Percentiles rank a stretch among this genome's conserved stretches.
phyloP scores from a whole-genome alignment of 2,797 vertebrate genomes.

The Karalla daura region DNA sequence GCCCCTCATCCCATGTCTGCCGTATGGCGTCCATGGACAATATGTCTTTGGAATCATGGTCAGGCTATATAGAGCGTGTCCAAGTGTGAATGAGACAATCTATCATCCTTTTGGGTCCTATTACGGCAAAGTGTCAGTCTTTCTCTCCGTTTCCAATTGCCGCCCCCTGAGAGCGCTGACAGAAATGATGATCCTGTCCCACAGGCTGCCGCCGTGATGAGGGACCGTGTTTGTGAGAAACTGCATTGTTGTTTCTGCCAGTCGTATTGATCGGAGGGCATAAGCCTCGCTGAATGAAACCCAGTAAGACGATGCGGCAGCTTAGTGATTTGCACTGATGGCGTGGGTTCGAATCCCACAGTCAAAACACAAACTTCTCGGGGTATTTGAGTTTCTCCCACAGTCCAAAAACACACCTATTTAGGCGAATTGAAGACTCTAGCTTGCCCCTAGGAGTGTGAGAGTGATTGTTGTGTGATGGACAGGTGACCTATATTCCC shows the following conservation, averaged over 20 bases:
- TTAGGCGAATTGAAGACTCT: too few relatives aligned
- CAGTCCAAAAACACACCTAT: too few relatives aligned
- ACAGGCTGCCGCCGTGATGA: not conserved
- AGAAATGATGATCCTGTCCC: conserved; percentile 23
- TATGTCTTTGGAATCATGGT: conserved; percentile 55
- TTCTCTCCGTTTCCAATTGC: conserved; percentile 45
- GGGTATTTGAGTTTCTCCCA: too few relatives aligned
- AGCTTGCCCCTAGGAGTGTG: too few relatives aligned
- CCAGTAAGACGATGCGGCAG: too few relatives aligned
- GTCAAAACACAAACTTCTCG: too few relatives aligned
- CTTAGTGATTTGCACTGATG: too few relatives aligned
- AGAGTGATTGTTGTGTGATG: too few relatives aligned
- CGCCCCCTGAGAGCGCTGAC: conserved; percentile 31
- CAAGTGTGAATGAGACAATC: conserved; percentile 66
- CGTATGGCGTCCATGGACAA: conserved; percentile 38
- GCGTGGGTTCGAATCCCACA: too few relatives aligned
- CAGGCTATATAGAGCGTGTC: conserved; percentile 68
- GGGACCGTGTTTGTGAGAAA: not conserved
- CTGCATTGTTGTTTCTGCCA: not conserved
- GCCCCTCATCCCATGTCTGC: conserved; percentile 23
- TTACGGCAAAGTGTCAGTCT: conserved; percentile 63
- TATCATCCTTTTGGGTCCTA: conserved; percentile 72
- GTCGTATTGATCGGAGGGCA: too few relatives aligned
- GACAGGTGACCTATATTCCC: too few relatives aligned
- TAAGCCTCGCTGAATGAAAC: too few relatives aligned